These are phyloP conservation scores for Strix occidentalis DNA, from an alignment of 2,797 vertebrate species.

Conservation along the genomic window DNA sequence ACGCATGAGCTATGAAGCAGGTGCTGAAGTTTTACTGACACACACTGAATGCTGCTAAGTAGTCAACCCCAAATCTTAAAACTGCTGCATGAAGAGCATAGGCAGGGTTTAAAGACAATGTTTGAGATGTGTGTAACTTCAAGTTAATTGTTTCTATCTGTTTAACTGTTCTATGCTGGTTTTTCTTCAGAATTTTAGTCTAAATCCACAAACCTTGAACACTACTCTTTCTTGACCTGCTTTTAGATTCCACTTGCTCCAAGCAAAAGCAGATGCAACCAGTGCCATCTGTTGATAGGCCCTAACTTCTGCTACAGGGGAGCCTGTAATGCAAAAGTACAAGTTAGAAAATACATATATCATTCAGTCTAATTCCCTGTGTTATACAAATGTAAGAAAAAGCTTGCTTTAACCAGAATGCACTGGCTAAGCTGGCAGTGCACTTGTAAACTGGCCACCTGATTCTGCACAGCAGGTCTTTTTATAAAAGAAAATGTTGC, in stretches of 20 bases:
- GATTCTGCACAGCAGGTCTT: background rate
- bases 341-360: background rate
- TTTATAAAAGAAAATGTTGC: background rate
- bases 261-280: conserved; percentile 79
- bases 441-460: background rate
- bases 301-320: conserved; percentile 75
- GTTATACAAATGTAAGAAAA: background rate
- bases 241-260: conserved; percentile 89
- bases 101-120: background rate
- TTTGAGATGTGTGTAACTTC: background rate
- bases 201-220: conserved; percentile 79
- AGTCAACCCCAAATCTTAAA: background rate
- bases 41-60: background rate
- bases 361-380: background rate
- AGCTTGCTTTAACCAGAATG: background rate
- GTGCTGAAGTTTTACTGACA: background rate
- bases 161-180: background rate
- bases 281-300: conserved; percentile 91
- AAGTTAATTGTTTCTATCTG: background rate
- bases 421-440: background rate
- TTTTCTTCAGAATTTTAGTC: background rate
- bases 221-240: conserved; percentile 79
- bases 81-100: no score
- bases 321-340: conserved; percentile 66
- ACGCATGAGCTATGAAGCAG: background rate